These are phyloP conservation scores for Corythoichthys haematopterus DNA, from an alignment of 2,113 vertebrate genomes.

Conservation along the genomic window DNA sequence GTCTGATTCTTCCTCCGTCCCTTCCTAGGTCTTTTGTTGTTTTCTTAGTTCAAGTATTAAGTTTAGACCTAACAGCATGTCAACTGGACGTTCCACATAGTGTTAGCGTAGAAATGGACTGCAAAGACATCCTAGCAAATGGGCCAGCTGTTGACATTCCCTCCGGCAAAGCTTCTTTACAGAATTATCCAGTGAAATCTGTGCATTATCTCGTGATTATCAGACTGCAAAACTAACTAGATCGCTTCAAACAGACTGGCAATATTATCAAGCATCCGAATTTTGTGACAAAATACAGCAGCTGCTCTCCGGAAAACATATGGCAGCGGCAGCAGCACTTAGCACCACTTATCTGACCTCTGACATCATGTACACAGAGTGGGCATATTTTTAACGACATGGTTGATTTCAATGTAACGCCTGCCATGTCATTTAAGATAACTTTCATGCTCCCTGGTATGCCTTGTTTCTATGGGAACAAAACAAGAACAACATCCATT, in stretches of 20 bases:
- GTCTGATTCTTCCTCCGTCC: too few relatives aligned
- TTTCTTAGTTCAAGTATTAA: too few relatives aligned
- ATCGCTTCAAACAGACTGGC: conserved; percentile 33
- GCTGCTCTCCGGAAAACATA: conserved; percentile 17
- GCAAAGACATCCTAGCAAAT: conserved; percentile 32
- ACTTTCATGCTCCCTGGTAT: conserved; percentile 33
- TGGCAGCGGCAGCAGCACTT: conserved; percentile 25
- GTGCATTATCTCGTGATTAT: conserved; percentile 35
- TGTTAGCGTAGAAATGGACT: conserved; percentile 8
- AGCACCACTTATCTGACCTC: conserved; percentile 22
- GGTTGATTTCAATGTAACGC: conserved; percentile 2
- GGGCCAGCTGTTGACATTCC: conserved; percentile 22
- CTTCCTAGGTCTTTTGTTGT: too few relatives aligned
- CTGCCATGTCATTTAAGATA: conserved; percentile 22
- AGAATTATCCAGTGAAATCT: conserved; percentile 44
- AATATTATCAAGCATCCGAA: conserved; percentile 15
- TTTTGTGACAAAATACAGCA: conserved; percentile 1
- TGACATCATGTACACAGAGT: conserved; percentile 19
- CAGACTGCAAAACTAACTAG: conserved; percentile 14
- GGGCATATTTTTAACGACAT: conserved; percentile 19
- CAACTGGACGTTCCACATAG: background rate
- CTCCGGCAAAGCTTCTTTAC: conserved; percentile 29
- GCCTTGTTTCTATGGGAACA: conserved; percentile 60
- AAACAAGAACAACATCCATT: conserved; percentile 30
- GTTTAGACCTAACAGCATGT: conserved; percentile 13